Evolutionary conservation across 2,888 invertebrate genomes (phyloP).

Genomic region (Periphyllus acericola): DNA sequence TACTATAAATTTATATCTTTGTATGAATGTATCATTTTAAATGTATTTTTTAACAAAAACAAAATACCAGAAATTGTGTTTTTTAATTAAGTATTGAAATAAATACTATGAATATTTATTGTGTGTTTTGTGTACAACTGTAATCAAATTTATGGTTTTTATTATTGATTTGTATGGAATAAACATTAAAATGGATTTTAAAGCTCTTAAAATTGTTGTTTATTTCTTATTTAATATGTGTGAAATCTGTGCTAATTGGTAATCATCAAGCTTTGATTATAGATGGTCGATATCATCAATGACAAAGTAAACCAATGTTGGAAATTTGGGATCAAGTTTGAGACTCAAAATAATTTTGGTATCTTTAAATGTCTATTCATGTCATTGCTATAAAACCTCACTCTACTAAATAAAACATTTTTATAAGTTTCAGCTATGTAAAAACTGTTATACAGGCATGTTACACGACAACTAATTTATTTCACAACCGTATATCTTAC

Average conservation of each 20-base stretch:
- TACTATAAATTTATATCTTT: background rate
- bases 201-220: background rate
- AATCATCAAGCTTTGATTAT: too few species aligned
- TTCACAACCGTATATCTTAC: too few species aligned
- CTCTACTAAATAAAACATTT: too few species aligned
- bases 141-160: background rate
- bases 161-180: background rate
- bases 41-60: constrained; percentile 45
- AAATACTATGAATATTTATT: constrained; percentile 39
- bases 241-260: background rate
- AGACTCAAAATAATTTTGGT: too few species aligned
- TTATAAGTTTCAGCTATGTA: too few species aligned
- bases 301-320: too few species aligned
- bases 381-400: too few species aligned
- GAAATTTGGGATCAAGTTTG: too few species aligned
- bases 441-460: too few species aligned
- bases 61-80: constrained; percentile 22
- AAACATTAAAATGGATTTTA: background rate
- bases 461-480: too few species aligned
- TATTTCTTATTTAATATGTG: background rate
- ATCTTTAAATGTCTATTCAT: too few species aligned
- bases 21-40: constrained; percentile 38
- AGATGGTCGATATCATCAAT: too few species aligned
- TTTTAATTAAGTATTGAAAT: constrained; percentile 17
- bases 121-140: background rate